phyloP scores from a whole-genome alignment of 1,140 invertebrate genomes.

The Drosophila grimshawi region DNA sequence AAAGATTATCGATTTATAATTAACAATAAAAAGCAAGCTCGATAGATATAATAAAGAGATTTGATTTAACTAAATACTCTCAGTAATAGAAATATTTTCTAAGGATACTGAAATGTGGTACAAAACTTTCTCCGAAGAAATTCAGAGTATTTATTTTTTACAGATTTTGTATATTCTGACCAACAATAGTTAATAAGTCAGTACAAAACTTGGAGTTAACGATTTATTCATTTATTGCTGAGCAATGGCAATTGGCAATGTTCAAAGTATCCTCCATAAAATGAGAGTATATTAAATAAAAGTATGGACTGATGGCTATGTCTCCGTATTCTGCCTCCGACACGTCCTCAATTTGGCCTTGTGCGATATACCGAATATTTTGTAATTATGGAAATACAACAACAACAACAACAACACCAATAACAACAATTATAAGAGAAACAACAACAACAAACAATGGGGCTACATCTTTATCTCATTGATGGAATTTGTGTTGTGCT shows the following conservation, averaged over 20 bases:
- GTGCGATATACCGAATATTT: constrained; percentile 76
- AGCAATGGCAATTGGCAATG: not conserved
- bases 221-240: not conserved
- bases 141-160: too few species aligned
- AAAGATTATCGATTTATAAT: too few species aligned
- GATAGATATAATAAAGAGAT: too few species aligned
- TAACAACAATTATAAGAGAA: not conserved
- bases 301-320: constrained; percentile 31
- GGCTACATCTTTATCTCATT: constrained; percentile 67
- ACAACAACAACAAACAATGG: constrained; percentile 21
- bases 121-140: too few species aligned
- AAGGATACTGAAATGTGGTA: too few species aligned
- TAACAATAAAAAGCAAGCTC: too few species aligned
- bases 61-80: too few species aligned
- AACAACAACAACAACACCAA: constrained; percentile 41
- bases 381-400: constrained; percentile 73
- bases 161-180: too few species aligned
- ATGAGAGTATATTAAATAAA: constrained; percentile 15
- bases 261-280: not conserved
- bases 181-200: not conserved
- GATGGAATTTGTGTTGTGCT: constrained; percentile 48
- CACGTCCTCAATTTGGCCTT: constrained; percentile 68
- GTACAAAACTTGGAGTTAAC: not conserved
- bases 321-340: constrained; percentile 37
- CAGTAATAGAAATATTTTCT: too few species aligned